Evolutionary conservation across 1,140 invertebrate species (phyloP).

Genomic region (Neodiprion fabricii): DNA sequence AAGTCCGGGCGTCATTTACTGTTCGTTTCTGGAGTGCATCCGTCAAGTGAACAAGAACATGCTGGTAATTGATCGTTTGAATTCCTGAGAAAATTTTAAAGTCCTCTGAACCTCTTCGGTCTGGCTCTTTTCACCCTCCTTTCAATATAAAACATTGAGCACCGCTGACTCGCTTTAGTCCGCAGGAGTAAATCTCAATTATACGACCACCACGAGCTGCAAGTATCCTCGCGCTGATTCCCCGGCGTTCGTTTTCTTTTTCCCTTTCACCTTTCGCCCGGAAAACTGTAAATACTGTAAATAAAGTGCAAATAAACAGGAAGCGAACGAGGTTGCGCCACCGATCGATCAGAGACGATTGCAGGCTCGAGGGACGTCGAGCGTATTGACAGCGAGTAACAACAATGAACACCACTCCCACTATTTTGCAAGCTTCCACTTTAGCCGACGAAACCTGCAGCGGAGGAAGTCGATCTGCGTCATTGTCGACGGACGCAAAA

Average conservation of each 20-base stretch:
- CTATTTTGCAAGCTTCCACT: background rate
- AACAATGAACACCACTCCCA: background rate
- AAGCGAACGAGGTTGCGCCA: background rate
- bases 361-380: background rate
- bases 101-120: background rate
- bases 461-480: background rate
- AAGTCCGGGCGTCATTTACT: constrained; percentile 41
- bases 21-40: constrained; percentile 51
- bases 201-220: too few relatives aligned
- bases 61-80: constrained; percentile 37
- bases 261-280: background rate
- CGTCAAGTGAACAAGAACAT: constrained; percentile 50
- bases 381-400: background rate
- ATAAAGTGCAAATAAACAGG: constrained; percentile 27
- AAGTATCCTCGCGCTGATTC: background rate
- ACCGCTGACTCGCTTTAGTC: too few relatives aligned
- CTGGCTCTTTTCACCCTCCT: background rate
- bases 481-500: constrained; percentile 15
- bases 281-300: constrained; percentile 14
- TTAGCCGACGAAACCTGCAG: background rate
- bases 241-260: background rate
- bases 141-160: background rate
- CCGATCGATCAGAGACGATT: background rate
- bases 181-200: too few relatives aligned
- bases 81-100: background rate